phyloP scores from a whole-genome alignment of 2,113 vertebrate species.

The Odocoileus hemionus region DNA sequence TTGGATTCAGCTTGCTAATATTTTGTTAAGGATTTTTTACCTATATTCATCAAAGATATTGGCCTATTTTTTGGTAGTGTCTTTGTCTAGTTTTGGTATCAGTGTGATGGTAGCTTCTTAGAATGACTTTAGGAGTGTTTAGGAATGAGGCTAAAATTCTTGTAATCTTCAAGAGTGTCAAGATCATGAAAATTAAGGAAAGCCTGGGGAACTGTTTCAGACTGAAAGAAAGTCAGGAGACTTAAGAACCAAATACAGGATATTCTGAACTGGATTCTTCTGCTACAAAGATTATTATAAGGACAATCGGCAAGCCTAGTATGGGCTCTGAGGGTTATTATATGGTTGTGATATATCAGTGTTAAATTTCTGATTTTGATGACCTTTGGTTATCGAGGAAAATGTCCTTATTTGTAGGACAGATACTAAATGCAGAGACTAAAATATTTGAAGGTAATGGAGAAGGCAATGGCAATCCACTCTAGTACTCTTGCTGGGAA shows the following conservation, averaged over 20 bases:
- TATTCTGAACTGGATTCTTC: neutral
- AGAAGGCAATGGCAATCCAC: too few relatives aligned
- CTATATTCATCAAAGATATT: neutral
- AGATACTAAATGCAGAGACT: neutral
- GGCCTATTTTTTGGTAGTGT: neutral
- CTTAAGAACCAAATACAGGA: neutral
- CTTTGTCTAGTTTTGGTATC: neutral
- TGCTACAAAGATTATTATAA: neutral
- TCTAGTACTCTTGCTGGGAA: too few relatives aligned
- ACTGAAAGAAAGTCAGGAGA: neutral
- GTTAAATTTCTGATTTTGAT: neutral
- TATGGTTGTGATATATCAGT: neutral
- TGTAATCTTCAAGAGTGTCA: neutral
- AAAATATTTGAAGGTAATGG: neutral
- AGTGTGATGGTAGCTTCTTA: neutral
- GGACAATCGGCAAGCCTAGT: accelerated
- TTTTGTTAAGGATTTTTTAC: neutral
- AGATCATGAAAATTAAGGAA: neutral
- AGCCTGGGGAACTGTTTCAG: neutral
- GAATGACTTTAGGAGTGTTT: neutral
- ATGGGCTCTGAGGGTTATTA: neutral
- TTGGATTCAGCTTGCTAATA: neutral
- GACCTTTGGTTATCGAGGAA: neutral
- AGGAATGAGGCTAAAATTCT: neutral
- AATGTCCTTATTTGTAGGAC: neutral